Base-by-base conservation (phyloP, 2,888 invertebrate species). In the Aleiodes alternator region DNA sequence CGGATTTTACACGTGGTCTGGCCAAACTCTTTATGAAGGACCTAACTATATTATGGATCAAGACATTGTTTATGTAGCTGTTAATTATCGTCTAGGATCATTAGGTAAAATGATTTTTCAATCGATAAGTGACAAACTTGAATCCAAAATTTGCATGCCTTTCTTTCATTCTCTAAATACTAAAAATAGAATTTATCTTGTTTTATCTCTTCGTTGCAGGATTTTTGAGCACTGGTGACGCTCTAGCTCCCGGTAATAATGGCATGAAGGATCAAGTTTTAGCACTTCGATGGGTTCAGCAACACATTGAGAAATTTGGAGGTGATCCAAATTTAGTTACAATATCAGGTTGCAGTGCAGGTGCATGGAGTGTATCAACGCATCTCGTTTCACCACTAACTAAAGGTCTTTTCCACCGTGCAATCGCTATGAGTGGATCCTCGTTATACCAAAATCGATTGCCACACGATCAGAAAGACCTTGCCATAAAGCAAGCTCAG, bases 181-280 rank as follows among this genome's bases (percentile, higher is more conserved):
- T 38, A 38, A 23, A 23, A 23, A 38, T 38, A 38, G 1, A 31
- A 29, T 50, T 4, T 23, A 14, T 38, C 3, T 34, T 38, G 11
- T 14, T 66, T 34, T 51, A 34, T 55, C 23, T 23, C 23, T 23
- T 23, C 23, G 23, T 34, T 61, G 14, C 89, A 90, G 93, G 93
- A 3, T 93, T 92, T 82, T 82, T 93, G 59, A 92, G 92, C 79
- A 94, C 93, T 0, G 94, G 94, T 0, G 93, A 93, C 57, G 89
- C 90, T 59, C 90, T 91, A 69, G 93, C 93, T 0, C 92, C 93
- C 0, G 94, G 94, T 1, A 94, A 95, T 86, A 91, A 92, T 80
- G 94, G 93, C 0, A 88, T 94, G 38, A 94, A 94, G 85, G 94
- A 94, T 87, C 94, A 94, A 87, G 94, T 94, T 8, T 88, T 90